phyloP scores from a whole-genome alignment of 2,888 invertebrate species.

The Melitaea athalia region DNA sequence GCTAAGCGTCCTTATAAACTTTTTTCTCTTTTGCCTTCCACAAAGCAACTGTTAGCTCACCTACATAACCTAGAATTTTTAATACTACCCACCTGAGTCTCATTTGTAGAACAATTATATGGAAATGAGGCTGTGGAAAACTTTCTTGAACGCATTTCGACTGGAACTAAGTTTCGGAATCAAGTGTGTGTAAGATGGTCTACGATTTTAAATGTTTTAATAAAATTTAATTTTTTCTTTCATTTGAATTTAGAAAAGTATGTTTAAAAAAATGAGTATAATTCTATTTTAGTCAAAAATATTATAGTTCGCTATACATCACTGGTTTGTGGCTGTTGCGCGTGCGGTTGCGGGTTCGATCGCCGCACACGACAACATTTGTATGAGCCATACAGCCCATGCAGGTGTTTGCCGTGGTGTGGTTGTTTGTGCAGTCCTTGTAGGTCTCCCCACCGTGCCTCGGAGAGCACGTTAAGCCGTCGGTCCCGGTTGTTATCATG shows the following conservation, averaged over 20 bases:
- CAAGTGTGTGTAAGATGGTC: conserved; percentile 7
- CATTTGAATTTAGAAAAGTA: neutral
- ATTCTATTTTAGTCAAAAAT: neutral
- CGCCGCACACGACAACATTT: too few species aligned
- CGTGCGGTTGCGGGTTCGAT: too few species aligned
- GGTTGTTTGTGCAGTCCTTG: too few species aligned
- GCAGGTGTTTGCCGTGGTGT: too few species aligned
- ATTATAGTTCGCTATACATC: too few species aligned
- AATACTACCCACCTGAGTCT: conserved; percentile 24
- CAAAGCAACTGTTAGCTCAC: conserved; percentile 30
- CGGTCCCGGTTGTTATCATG: too few species aligned
- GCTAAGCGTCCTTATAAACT: conserved; percentile 32
- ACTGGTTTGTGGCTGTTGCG: too few species aligned
- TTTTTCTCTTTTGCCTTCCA: conserved; percentile 24
- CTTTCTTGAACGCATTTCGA: conserved; percentile 26
- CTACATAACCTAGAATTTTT: conserved; percentile 29
- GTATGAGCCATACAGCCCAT: too few species aligned
- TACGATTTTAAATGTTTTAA: neutral
- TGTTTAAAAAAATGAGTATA: neutral
- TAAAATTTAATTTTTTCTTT: neutral
- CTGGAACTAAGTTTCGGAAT: conserved; percentile 25
- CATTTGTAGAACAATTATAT: conserved; percentile 32
- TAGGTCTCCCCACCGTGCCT: too few species aligned
- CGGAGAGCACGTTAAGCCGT: too few species aligned
- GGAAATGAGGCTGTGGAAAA: conserved; percentile 31